A percentile compares a stretch with the other conserved stretches of the same genome.
phyloP scores from a whole-genome alignment of 2,888 invertebrate species.

The Ommatoiulus sabulosus region DNA sequence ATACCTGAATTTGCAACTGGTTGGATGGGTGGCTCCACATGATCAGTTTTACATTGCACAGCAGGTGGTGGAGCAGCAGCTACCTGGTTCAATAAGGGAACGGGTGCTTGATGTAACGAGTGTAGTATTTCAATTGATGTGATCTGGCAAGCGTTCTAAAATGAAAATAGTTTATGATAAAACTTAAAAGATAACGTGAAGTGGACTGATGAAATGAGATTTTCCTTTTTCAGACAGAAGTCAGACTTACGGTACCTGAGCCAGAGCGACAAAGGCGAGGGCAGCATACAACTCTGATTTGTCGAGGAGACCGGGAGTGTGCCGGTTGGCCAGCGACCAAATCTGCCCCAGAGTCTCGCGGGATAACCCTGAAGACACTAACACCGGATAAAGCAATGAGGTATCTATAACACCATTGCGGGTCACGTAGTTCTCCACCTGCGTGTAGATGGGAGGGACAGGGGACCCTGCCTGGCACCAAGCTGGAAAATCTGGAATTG shows the following conservation, averaged over 20 bases:
- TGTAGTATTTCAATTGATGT: conserved; percentile 56
- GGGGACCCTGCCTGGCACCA: conserved; percentile 62
- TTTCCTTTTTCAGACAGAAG: conserved; percentile 27
- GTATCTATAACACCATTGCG: conserved; percentile 66
- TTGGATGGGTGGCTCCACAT: background rate
- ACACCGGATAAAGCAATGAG: conserved; percentile 68
- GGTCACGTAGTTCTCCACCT: conserved; percentile 64
- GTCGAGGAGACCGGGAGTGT: conserved; percentile 68
- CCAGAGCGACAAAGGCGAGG: conserved; percentile 70
- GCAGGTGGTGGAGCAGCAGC: background rate
- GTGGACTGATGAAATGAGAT: background rate
- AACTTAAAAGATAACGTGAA: background rate
- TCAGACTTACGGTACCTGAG: conserved; percentile 68
- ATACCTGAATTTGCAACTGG: conserved; percentile 4
- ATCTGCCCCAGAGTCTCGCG: conserved; percentile 68
- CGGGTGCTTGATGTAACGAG: conserved; percentile 51
- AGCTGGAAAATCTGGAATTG: conserved; percentile 55
- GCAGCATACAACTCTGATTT: conserved; percentile 69
- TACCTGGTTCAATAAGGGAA: conserved; percentile 56
- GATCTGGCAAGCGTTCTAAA: conserved; percentile 57
- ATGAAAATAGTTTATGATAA: background rate
- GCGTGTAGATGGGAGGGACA: conserved; percentile 65
- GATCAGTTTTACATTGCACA: background rate
- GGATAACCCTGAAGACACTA: conserved; percentile 68
- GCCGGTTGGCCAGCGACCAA: conserved; percentile 69